These are phyloP conservation scores for Ambastaia sidthimunki DNA, from an alignment of 2,797 vertebrate genomes.

Conservation along the genomic window DNA sequence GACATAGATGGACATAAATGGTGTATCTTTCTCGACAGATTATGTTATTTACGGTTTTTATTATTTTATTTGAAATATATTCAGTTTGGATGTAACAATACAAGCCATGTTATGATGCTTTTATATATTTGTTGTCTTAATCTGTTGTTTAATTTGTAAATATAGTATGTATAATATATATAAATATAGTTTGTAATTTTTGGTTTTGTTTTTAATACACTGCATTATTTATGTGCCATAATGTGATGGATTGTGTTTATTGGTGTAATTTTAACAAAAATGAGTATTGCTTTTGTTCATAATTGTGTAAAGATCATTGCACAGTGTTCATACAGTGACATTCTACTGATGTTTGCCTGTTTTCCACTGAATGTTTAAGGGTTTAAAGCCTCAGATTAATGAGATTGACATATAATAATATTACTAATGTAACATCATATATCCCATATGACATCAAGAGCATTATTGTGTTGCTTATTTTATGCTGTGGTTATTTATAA, in stretches of 20 bases:
- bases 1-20: not conserved
- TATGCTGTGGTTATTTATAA: not conserved
- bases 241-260: not conserved
- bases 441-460: not conserved
- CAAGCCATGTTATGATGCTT: slow-evolving; percentile 5
- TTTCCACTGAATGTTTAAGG: not conserved
- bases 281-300: too few relatives aligned
- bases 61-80: not conserved
- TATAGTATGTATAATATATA: not conserved
- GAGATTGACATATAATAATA: not conserved
- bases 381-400: not conserved
- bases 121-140: not conserved
- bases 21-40: not conserved
- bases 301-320: too few relatives aligned
- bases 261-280: not conserved
- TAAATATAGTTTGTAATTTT: too few relatives aligned
- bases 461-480: not conserved
- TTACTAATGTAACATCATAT: too few relatives aligned
- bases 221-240: not conserved
- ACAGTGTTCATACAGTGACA: too few relatives aligned
- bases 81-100: not conserved
- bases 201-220: not conserved
- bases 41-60: not conserved
- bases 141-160: slow-evolving; percentile 18
- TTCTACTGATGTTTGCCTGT: not conserved